Conservation (phyloP, 2,797 vertebrate genomes). For the Sus cebifrons region DNA sequence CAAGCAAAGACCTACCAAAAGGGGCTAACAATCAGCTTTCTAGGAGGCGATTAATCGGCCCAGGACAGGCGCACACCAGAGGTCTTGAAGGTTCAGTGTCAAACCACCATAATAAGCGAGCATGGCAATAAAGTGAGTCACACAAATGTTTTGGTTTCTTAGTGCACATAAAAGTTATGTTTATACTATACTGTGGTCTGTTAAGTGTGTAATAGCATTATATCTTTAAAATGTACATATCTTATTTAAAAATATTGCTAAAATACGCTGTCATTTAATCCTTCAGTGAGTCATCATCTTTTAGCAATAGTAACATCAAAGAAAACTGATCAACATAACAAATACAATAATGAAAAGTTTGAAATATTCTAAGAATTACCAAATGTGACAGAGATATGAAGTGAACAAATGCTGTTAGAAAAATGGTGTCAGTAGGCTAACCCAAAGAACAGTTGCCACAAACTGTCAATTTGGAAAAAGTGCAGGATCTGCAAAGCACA, state of each 20-base stretch:
- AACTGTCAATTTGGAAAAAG: not conserved
- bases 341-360: not conserved
- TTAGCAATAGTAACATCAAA: not conserved
- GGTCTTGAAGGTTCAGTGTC: not conserved
- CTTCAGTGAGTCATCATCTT: not conserved
- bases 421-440: not conserved
- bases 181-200: too few relatives aligned
- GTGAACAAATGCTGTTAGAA: not conserved
- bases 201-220: not conserved
- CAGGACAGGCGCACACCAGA: too few relatives aligned
- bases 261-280: not conserved
- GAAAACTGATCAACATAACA: not conserved
- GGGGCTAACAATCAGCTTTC: constrained; percentile 2
- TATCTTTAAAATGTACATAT: not conserved
- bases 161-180: not conserved
- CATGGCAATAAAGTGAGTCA: not conserved
- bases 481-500: not conserved
- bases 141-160: not conserved
- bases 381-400: not conserved
- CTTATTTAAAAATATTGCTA: not conserved
- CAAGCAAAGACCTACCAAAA: not conserved
- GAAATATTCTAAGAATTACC: not conserved
- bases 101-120: not conserved
- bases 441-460: not conserved
- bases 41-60: constrained; percentile 13